phyloP scores from a whole-genome alignment of 2,797 vertebrate species.

The Lateolabrax maculatus region DNA sequence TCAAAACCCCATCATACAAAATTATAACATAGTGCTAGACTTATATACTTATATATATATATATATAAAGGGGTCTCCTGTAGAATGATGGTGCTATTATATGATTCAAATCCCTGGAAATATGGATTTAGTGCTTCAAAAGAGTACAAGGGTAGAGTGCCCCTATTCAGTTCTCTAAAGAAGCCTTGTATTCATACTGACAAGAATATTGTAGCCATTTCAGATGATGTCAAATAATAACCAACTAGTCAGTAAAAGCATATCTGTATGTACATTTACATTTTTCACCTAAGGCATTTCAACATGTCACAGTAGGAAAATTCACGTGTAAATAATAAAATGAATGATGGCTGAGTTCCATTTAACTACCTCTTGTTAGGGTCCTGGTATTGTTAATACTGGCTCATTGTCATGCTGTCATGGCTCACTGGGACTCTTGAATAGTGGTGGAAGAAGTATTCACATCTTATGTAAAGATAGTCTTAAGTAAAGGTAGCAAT shows the following conservation, averaged over 20 bases:
- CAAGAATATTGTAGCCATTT: not conserved
- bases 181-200: not conserved
- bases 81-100: no score
- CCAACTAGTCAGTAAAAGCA: not conserved
- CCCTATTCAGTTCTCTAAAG: not conserved
- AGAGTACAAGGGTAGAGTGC: not conserved
- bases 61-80: no score
- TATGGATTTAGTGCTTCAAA: not conserved
- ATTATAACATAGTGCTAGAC: no score
- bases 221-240: not conserved
- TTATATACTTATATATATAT: no score
- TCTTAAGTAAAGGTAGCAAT: no score
- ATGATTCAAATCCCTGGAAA: no score
- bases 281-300: not conserved
- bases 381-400: not conserved
- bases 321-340: not conserved
- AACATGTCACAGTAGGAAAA: not conserved
- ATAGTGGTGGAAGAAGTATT: no score
- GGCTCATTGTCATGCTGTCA: slow-evolving; percentile 3
- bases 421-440: not conserved
- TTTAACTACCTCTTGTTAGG: slow-evolving; percentile 1
- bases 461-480: no score
- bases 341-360: slow-evolving; percentile 6
- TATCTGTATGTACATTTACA: not conserved
- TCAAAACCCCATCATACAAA: no score